These are phyloP conservation scores for Poecilobothrus nobilitatus DNA, from an alignment of 2,888 invertebrate species.

Conservation along the genomic window DNA sequence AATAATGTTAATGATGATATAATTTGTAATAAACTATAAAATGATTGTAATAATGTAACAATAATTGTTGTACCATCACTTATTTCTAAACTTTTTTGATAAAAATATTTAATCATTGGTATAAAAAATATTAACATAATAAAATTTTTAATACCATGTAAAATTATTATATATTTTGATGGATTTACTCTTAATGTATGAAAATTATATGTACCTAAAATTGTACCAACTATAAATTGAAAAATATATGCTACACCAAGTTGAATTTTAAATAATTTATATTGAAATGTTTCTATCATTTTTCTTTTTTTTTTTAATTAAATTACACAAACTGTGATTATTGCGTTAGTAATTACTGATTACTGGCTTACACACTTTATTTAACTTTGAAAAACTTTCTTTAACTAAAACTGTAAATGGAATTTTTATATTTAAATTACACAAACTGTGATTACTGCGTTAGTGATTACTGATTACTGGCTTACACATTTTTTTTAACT, in stretches of 20 bases:
- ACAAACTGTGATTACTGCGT: too few species aligned
- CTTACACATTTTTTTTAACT: too few species aligned
- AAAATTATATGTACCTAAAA: not conserved
- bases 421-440: too few species aligned
- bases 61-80: not conserved
- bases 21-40: not conserved
- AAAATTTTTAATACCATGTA: not conserved
- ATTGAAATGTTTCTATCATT: not conserved
- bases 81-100: not conserved
- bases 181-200: not conserved
- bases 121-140: not conserved
- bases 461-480: too few species aligned
- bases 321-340: too few species aligned
- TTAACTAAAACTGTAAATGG: too few species aligned
- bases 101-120: not conserved
- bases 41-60: not conserved
- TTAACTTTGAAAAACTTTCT: too few species aligned
- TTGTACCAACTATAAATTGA: not conserved
- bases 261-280: not conserved
- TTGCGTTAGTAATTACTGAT: too few species aligned
- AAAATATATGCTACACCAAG: not conserved
- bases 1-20: not conserved
- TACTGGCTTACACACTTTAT: too few species aligned
- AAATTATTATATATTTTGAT: not conserved
- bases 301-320: too few species aligned